These are phyloP conservation scores for Psephotus haematonotus DNA, from an alignment of 2,113 vertebrate species.

Conservation along the genomic window DNA sequence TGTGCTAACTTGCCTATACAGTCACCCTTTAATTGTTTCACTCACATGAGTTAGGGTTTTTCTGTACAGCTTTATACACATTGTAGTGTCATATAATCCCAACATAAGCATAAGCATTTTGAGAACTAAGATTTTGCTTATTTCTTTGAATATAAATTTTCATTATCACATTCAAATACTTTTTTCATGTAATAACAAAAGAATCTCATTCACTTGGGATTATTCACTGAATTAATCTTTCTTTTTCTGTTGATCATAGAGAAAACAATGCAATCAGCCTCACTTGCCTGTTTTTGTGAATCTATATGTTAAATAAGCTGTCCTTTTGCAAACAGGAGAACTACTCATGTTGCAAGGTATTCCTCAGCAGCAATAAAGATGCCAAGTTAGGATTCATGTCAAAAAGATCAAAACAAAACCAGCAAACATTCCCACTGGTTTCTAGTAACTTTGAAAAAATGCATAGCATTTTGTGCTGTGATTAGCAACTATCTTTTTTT, in stretches of 20 bases:
- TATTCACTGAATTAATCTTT: neutral
- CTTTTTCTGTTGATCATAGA: neutral
- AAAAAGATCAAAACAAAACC: neutral
- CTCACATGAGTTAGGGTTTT: neutral
- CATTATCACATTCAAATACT: neutral
- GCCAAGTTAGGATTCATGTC: neutral
- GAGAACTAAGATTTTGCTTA: neutral
- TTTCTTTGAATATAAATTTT: neutral
- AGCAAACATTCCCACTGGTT: neutral
- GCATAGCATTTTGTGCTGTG: neutral
- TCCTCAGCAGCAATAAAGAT: neutral
- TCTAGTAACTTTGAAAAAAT: neutral
- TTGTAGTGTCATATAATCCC: neutral
- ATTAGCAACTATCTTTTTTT: neutral
- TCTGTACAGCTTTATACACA: neutral
- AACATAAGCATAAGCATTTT: neutral
- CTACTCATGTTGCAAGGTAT: neutral
- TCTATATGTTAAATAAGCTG: neutral
- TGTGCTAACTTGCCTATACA: neutral
- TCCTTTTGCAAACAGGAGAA: neutral
- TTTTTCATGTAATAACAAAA: neutral
- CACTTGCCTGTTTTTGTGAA: neutral
- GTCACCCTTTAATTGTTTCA: neutral
- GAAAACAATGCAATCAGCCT: neutral
- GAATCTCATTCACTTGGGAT: neutral